These are phyloP conservation scores for Protobothrops mucrosquamatus DNA, from an alignment of 2,113 vertebrate genomes.

Conservation along the genomic window DNA sequence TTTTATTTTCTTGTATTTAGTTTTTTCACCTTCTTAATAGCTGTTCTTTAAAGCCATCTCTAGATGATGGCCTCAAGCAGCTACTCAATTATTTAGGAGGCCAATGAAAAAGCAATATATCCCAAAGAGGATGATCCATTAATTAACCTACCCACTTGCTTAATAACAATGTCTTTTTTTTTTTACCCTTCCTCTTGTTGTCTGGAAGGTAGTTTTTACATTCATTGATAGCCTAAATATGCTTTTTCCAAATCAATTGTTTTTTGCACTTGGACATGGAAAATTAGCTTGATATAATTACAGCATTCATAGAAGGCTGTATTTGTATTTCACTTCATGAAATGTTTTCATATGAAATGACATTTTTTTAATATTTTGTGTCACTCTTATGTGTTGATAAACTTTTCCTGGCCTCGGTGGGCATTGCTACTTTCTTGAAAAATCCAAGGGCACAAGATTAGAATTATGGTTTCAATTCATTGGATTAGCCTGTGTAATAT, in stretches of 20 bases:
- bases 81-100: conserved; percentile 63
- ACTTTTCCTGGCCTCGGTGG: background rate
- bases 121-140: conserved; percentile 47
- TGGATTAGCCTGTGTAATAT: background rate
- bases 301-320: conserved; percentile 10
- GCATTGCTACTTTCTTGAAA: background rate
- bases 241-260: conserved; percentile 12
- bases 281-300: background rate
- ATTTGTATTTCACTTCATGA: background rate
- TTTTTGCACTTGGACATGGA: conserved; percentile 21
- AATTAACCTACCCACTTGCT: conserved; percentile 59
- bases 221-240: conserved; percentile 48
- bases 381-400: background rate
- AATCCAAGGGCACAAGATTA: background rate
- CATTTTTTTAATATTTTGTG: background rate
- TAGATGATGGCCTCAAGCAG: conserved; percentile 52
- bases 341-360: background rate
- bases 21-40: conserved; percentile 30
- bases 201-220: conserved; percentile 27
- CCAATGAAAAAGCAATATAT: conserved; percentile 53
- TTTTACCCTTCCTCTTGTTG: conserved; percentile 35
- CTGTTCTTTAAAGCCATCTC: conserved; percentile 51
- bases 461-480: background rate
- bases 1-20: conserved; percentile 19
- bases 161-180: conserved; percentile 31